These are phyloP conservation scores for Drosophila punjabiensis DNA, from an alignment of 1,140 invertebrate genomes.

Conservation along the genomic window DNA sequence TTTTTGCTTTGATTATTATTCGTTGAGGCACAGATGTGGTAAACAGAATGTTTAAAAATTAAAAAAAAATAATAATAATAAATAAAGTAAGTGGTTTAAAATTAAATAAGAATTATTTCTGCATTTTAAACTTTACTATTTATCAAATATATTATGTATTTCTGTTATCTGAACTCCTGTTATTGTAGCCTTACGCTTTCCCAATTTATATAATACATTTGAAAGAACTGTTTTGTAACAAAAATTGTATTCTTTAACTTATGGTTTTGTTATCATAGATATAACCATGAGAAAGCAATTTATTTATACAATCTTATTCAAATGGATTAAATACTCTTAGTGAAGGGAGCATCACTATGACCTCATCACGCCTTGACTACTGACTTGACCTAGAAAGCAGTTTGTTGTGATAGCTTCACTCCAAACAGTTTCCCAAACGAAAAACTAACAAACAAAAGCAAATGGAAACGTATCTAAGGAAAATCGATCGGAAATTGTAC, in stretches of 20 bases:
- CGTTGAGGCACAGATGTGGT: neutral
- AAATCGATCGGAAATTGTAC: constrained; percentile 34
- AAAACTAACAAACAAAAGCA: constrained; percentile 50
- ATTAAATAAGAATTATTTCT: neutral
- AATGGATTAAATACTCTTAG: neutral
- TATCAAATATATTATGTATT: no score
- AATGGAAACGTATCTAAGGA: constrained; percentile 15
- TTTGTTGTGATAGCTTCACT: constrained; percentile 56
- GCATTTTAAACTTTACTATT: accelerated
- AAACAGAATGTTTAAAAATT: neutral
- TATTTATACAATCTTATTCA: neutral
- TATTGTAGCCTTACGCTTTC: neutral
- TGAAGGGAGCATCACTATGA: constrained; percentile 12
- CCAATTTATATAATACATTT: neutral
- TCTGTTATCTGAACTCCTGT: neutral
- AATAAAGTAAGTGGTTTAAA: neutral
- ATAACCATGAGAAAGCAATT: neutral
- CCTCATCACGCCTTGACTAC: constrained; percentile 40
- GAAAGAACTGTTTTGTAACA: no score
- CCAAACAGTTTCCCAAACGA: constrained; percentile 37
- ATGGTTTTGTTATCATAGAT: neutral
- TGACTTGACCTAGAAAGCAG: constrained; percentile 47
- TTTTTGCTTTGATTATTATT: constrained; percentile 3
- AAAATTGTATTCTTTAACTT: neutral
- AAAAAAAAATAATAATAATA: neutral